Base-by-base conservation (phyloP, 2,113 vertebrate genomes). In the Ifrita kowaldi region DNA sequence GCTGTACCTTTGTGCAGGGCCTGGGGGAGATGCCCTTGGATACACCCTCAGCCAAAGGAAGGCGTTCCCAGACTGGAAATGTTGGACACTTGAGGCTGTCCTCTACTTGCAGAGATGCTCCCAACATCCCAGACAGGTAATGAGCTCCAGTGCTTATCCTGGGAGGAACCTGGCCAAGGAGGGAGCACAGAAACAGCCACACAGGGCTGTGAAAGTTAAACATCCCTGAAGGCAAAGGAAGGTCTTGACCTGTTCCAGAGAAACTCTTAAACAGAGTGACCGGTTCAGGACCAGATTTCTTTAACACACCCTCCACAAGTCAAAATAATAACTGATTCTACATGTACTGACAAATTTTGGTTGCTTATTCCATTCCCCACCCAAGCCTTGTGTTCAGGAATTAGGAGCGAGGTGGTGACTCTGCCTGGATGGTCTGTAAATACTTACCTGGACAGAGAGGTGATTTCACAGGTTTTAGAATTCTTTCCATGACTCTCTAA, bases 1-100 rank as follows among this genome's bases (percentile, higher is more conserved):
- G 26, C 65, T 85, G 17, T 41, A 0, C 44, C 67, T 84, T 7
- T 33, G 18, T 87, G 76, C 94, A 99, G 99, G 99, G 99, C 22
- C 95, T 99, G 75, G 99, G 99, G 73, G 99, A 99, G 82, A 98
- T 99, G 96, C 98, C 98, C 3, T 92, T 98, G 67, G 98, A 99
- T 28, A 98, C 98, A 16, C 98, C 98, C 41, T 99, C 99, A 42
- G 98, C 99, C 49, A 98, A 98, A 91, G 99, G 99, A 65, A 98
- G 98, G 68, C 98, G 98, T 55, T 99, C 98, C 33, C 97, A 98
- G 49, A 96, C 97, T 8, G 94, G 98, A 57, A 98, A 93, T 19
- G 88, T 97, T 86, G 98, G 98, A 59, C 98, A 98, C 63, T 91
- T 98, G 32, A 98, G 98, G 39, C 98, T 98, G 2, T 98, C 98